A percentile compares a stretch with the other conserved stretches of the same genome.
Conservation (phyloP, 2,113 vertebrate genomes). For the Onychostruthus taczanowskii region DNA sequence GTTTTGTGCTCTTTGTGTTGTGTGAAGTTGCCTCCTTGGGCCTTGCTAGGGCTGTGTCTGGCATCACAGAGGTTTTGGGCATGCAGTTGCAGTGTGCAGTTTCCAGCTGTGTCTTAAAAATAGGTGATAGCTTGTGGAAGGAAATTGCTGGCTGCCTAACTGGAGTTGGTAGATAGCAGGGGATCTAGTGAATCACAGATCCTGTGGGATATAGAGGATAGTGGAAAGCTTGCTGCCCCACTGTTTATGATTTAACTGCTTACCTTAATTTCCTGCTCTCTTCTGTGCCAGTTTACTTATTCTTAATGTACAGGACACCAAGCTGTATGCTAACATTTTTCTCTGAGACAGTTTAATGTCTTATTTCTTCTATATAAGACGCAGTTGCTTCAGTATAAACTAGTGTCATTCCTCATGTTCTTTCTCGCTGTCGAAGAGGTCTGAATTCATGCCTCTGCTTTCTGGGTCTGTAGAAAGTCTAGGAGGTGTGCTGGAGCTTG, state of each 20-base stretch:
- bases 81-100: neutral
- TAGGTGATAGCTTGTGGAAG: neutral
- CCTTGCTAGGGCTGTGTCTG: neutral
- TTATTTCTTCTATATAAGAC: neutral
- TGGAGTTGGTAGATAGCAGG: neutral
- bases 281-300: neutral
- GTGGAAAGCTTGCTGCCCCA: neutral
- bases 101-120: neutral
- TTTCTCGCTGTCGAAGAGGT: neutral
- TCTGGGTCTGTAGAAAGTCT: neutral
- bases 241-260: neutral
- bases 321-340: neutral
- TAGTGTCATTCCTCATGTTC: neutral
- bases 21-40: neutral
- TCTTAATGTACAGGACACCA: neutral
- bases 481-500: neutral
- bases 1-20: neutral
- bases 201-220: neutral
- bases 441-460: neutral
- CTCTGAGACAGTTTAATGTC: neutral
- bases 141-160: neutral
- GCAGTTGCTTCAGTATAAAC: neutral
- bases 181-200: neutral
- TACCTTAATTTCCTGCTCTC: neutral
- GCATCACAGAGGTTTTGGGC: neutral